A percentile compares a stretch with the other conserved stretches of the same genome.
These are phyloP conservation scores for Siniperca knerii DNA, from an alignment of 2,113 vertebrate species.

Conservation along the genomic window DNA sequence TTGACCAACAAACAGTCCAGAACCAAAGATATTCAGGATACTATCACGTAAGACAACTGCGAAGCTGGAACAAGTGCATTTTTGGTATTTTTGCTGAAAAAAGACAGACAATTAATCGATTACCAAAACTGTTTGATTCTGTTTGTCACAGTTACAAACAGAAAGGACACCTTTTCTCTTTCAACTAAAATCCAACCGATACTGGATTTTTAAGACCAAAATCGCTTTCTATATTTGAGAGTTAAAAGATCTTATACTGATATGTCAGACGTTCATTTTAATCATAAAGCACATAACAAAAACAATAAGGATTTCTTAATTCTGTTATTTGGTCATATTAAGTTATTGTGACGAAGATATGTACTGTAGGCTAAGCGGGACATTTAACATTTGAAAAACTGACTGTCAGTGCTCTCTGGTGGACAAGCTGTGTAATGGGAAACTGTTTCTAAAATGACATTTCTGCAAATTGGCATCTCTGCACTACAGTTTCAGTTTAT, in stretches of 20 bases:
- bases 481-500: background rate
- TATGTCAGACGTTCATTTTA: background rate
- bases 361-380: background rate
- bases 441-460: background rate
- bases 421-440: background rate
- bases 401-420: slow-evolving; percentile 8
- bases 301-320: background rate
- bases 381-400: background rate
- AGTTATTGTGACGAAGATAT: background rate
- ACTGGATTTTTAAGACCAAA: background rate
- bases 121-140: background rate
- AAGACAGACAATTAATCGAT: background rate
- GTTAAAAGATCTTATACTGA: no score
- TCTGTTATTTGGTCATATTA: background rate
- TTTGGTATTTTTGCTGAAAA: background rate
- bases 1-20: background rate
- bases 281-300: background rate
- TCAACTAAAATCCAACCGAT: background rate
- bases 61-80: no score
- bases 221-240: background rate
- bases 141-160: background rate
- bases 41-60: no score
- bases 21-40: background rate
- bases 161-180: background rate
- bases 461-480: background rate